Percentiles rank a stretch among this genome's conserved stretches.
Conservation (phyloP, 2,797 vertebrate genomes). For the Antrozous pallidus region DNA sequence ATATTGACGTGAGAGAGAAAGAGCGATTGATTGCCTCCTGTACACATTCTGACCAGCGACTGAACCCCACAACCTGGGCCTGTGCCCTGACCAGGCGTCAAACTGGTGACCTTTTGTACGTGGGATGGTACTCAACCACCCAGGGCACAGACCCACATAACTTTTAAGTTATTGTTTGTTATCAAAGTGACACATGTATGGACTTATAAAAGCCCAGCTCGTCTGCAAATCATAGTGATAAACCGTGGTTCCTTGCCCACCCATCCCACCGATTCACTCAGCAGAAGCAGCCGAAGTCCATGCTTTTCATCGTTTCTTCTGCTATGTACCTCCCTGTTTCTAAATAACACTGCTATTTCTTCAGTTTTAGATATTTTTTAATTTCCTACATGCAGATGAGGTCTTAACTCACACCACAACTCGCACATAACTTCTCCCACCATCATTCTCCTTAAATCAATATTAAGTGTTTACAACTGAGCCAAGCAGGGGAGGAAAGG, state of each 20-base stretch:
- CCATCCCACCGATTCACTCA: background rate
- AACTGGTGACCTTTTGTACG: background rate
- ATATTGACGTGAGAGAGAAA: background rate
- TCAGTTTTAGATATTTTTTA: background rate
- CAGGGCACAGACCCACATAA: background rate
- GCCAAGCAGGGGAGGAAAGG: background rate
- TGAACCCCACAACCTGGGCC: background rate
- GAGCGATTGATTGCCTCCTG: background rate
- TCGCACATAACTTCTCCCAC: background rate
- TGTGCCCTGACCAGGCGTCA: background rate
- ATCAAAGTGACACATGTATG: background rate
- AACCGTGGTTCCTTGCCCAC: background rate
- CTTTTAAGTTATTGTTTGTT: slow-evolving; percentile 18
- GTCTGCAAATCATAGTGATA: background rate
- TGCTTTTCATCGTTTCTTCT: background rate
- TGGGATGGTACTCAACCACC: background rate
- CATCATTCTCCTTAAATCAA: background rate
- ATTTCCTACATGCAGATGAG: background rate
- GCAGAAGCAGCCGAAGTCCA: background rate
- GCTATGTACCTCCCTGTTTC: background rate
- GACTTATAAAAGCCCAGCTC: background rate
- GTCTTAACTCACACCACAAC: background rate
- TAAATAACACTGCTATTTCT: background rate
- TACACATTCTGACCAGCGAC: background rate
- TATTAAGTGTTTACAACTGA: background rate